Evolutionary conservation across 2,797 vertebrate genomes (phyloP).

Genomic region (Pitangus sulphuratus): DNA sequence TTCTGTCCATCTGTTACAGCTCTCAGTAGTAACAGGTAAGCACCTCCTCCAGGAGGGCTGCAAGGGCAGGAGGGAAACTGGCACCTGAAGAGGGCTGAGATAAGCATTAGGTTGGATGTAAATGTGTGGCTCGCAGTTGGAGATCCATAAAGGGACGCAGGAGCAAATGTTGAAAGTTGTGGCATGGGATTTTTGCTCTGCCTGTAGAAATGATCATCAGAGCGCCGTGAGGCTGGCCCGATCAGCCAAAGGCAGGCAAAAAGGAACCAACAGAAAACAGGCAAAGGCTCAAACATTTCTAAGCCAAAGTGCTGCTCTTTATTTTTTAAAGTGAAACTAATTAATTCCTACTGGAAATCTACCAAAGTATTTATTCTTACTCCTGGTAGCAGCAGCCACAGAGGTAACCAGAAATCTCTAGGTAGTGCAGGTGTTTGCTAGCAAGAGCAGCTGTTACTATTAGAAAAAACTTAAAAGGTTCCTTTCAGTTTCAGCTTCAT

Average conservation of each 20-base stretch:
- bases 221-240: background rate
- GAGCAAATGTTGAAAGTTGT: background rate
- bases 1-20: background rate
- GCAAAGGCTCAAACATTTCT: background rate
- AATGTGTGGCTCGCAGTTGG: background rate
- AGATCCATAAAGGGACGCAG: background rate
- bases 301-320: background rate
- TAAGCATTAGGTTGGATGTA: background rate
- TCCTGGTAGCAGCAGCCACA: background rate
- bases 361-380: background rate
- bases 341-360: slow-evolving; percentile 20
- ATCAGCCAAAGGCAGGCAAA: background rate
- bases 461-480: background rate
- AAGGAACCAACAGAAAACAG: background rate
- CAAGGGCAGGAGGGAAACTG: background rate
- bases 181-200: accelerated
- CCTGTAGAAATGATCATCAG: background rate
- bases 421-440: slow-evolving; percentile 38
- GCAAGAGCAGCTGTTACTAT: slow-evolving; percentile 43
- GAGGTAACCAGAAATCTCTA: background rate
- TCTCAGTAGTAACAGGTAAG: background rate
- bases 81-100: background rate
- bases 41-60: background rate
- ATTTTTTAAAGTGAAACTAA: background rate
- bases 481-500: slow-evolving; percentile 61